These are phyloP conservation scores for Microtus montanus DNA, from an alignment of 2,113 vertebrate species.

Conservation along the genomic window DNA sequence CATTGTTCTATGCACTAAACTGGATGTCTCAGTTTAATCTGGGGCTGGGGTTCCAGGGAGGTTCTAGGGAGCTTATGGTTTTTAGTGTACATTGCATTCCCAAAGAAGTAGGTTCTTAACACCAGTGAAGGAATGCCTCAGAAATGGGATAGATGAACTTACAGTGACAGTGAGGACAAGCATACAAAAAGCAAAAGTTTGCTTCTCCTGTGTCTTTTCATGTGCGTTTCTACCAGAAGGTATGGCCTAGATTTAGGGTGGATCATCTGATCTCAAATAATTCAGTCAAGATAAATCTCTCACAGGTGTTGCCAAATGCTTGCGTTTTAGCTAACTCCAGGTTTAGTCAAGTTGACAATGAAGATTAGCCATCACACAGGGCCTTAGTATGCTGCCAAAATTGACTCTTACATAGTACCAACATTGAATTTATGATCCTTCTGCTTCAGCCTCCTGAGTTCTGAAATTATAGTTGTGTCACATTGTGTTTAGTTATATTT, in stretches of 20 bases:
- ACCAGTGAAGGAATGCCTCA: not conserved
- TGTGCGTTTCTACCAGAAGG: not conserved
- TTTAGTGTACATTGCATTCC: not conserved
- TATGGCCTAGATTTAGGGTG: not conserved
- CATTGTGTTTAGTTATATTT: not conserved
- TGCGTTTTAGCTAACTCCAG: not conserved
- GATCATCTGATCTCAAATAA: not conserved
- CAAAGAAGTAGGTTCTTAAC: not conserved
- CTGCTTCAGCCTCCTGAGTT: not conserved
- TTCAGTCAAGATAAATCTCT: not conserved
- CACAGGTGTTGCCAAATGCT: not conserved
- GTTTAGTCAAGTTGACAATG: not conserved
- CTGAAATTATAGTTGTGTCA: not conserved
- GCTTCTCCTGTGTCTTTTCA: not conserved
- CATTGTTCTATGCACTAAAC: not conserved
- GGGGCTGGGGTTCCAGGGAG: not conserved
- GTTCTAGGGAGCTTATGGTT: not conserved
- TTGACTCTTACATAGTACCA: not conserved
- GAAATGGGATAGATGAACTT: not conserved
- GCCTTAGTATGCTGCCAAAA: not conserved
- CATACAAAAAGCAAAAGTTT: not conserved
- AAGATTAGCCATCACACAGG: not conserved
- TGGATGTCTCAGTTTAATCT: not conserved
- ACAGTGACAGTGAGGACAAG: not conserved
- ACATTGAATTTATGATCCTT: not conserved